Evolutionary conservation across 1,140 invertebrate species (phyloP).

Genomic region (Ridgeia piscesae): DNA sequence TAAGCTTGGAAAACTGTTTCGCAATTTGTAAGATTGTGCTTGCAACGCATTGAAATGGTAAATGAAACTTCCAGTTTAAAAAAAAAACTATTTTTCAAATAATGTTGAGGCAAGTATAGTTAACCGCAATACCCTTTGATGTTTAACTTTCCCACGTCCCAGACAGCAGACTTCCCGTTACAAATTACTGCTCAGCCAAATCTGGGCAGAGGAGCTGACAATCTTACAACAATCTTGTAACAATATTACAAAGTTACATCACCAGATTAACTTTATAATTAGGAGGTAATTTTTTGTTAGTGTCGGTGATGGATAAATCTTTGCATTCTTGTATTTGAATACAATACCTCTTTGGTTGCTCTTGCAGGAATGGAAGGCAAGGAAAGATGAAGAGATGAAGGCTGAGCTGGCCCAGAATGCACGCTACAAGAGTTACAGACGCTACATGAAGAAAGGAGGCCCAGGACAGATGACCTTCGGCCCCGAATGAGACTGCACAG

Average conservation of each 20-base stretch:
- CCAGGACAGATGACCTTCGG: conserved; percentile 58
- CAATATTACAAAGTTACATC: neutral
- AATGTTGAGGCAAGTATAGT: too few relatives aligned
- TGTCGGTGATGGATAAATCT: neutral
- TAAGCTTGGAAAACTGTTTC: too few relatives aligned
- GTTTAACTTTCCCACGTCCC: too few relatives aligned
- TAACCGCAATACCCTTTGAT: too few relatives aligned
- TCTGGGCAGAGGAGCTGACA: too few relatives aligned
- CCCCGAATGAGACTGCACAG: conserved; percentile 44
- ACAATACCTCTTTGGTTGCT: neutral
- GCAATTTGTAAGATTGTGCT: too few relatives aligned
- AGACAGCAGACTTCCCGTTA: too few relatives aligned
- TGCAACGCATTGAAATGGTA: too few relatives aligned
- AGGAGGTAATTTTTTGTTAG: neutral
- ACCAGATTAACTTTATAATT: neutral
- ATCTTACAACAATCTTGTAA: too few relatives aligned
- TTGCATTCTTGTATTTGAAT: neutral
- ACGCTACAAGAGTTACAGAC: conserved; percentile 53
- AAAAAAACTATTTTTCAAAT: too few relatives aligned
- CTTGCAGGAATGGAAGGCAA: conserved; percentile 70
- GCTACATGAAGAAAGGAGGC: conserved; percentile 57
- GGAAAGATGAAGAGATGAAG: conserved; percentile 80
- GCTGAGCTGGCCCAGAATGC: conserved; percentile 63
- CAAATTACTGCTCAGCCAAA: too few relatives aligned
- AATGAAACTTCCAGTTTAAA: too few relatives aligned